Evolutionary conservation across 2,888 invertebrate species (phyloP), one percentile per base, ranked within the genome.

Genomic region (Trichacis sp.): DNA sequence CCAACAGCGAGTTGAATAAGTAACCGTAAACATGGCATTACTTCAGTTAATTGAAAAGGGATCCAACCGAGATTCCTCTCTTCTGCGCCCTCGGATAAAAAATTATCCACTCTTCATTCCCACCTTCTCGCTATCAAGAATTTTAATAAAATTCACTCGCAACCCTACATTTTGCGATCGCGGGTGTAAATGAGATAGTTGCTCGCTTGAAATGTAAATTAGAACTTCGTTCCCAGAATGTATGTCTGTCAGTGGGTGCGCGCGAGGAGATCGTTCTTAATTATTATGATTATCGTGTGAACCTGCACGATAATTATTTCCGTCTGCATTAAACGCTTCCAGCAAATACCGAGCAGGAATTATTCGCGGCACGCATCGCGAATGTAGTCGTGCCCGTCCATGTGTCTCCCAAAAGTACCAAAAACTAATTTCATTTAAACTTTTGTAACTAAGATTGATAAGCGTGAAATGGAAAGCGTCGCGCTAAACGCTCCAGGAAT

Each of bases 211-310:
- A 63, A 63, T 65, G 57, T 56, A 63, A 64, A 69, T 65, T 59
- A 57, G 45, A 60, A 57, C 47, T 60, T 51, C 49, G 63, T 69
- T 69, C 64, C 67, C 67, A 66, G 64, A 59, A 61, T 47, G 58
- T 49, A 42, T 19, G 62, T 47, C 62, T 46, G 58, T 47, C 56
- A 42, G 47, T 56, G 63, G 56, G 59, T 33, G 60, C 50, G 50
- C 54, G 48, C 55, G 53, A 45, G 46, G 43, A 54, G 60, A 52
- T 72, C 64, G 72, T 70, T 73, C 75, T 76, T 77, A 79, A 81
- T 80, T 79, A 79, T 80, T 79, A 79, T 60, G 63, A 63, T 81
- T 80, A 77, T 75, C 81, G 80, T 81, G 81, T 73, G 80, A 81
- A 79, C 70, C 70, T 68, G 67, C 73, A 70, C 67, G 73, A 73